Evolutionary conservation across 2,797 vertebrate genomes (phyloP), one percentile per base, ranked within the genome.

Genomic region (Epinephelus coioides): DNA sequence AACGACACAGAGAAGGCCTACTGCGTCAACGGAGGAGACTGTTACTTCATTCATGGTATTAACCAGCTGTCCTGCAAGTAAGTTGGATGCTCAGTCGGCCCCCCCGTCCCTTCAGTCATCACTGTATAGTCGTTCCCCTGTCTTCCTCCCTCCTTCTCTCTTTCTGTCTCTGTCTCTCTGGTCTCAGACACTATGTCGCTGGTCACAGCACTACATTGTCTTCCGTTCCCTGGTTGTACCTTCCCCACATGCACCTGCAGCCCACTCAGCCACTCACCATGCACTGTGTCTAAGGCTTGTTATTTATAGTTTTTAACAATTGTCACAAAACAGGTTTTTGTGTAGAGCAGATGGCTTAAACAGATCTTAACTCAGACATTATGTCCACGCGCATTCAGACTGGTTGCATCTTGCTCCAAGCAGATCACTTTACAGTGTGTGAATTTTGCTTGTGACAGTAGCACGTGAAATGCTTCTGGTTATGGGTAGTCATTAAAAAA

Each of bases 61-160:
- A 99, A 99, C 94, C 96, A 99, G 94, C 96, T 98, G 82, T 97
- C 96, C 89, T 99, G 98, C 97, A 98, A 98, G 98, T 99, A 97
- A 99, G 97, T 97, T 89, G 7, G 27, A 49, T 50, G 46, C 59
- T 72, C 49, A 4, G 44, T 62, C 46, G 3, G 23, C 43, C 56
- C 51, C 51, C 40, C 54, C 21, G 11, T 61, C 59, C 67, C 69
- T 73, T 69, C 76, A 75, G 73, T 78, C 82, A 82, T 86, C 84
- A 66, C 79, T 47, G 70, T 87, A 64, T 50, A 51, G 76, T 88
- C 68, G 38, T 75, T 78, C 67, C 85, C 21, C 27, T 19, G 57
- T 87, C 86, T 81, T 77, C 67, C 86, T 78, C 70, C 76, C 65
- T 69, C 50, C 63, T 65, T 70, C 72, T 87, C 57, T 74, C 73